Base-by-base conservation (phyloP, 2,888 invertebrate genomes). In the Apamea anceps region DNA sequence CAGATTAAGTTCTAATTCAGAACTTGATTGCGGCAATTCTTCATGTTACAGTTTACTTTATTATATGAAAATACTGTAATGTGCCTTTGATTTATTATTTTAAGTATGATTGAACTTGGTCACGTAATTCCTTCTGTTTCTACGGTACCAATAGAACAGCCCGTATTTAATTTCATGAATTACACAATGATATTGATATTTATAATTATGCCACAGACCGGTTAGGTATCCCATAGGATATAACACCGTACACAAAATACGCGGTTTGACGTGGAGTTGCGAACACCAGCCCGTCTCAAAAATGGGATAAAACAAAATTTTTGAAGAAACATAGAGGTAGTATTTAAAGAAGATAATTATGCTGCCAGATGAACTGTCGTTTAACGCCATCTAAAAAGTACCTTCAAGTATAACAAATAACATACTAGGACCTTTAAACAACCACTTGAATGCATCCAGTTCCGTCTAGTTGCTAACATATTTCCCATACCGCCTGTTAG, bases 401-500 rank as follows among this genome's bases (percentile, higher is more conserved):
- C 15, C 54, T 25, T 63, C 15, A 21, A 73, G 67, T 67, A 72
- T 72, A 37, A 37, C 72, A 63, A 81, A 72, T 62, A 63, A 72
- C 63, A 63, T 72, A 66, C 45, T 75, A 54, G 54, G 48, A 57
- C 8, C 28, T 66, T 51, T 28, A 75, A 28, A 48, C 25, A 57
- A 75, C 57, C 32, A 68, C 74, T 72, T 67, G 51, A 75, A 78
- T n/a, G 42, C 42, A 85, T 71, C 79, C 65, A 87, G 77, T 85
- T 81, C 70, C 63, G 25, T 48, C 70, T 37, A 57, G 68, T 65
- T 68, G n/a, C 79, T 78, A 84, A 79, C 79, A 67, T 77, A 82
- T 85, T 75, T 72, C 66, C 45, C 71, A 74, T 79, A 72, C 82
- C 71, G 83, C 75, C 80, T 80, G 85, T 88, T 86, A 89, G 85